These are phyloP conservation scores for Dryococelus australis DNA, from an alignment of 2,888 invertebrate genomes.

Conservation along the genomic window DNA sequence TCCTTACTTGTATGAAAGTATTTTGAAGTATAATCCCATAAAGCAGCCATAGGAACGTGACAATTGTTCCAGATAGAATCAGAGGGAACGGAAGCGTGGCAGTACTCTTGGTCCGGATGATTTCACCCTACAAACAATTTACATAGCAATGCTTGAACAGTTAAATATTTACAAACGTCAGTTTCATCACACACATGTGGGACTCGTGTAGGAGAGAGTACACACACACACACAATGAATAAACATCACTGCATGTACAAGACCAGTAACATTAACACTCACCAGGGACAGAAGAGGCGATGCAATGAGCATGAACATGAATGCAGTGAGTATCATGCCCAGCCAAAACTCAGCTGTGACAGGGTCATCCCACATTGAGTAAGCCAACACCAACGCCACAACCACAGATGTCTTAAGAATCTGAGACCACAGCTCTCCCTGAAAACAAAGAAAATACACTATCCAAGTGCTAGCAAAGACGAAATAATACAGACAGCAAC, in stretches of 20 bases:
- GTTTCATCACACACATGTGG: not conserved
- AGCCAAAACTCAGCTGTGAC: constrained; percentile 71
- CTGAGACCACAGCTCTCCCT: constrained; percentile 41
- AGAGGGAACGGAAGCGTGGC: constrained; percentile 88
- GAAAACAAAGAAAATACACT: not conserved
- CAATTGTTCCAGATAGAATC: constrained; percentile 81
- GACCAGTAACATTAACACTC: constrained; percentile 52
- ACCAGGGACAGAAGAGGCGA: constrained; percentile 76
- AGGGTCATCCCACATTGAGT: constrained; percentile 72
- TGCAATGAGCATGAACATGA: constrained; percentile 72
- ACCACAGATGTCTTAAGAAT: constrained; percentile 65
- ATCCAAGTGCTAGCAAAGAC: too few relatives aligned
- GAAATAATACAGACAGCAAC: not conserved
- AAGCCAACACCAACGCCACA: constrained; percentile 67
- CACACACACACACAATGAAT: too few relatives aligned
- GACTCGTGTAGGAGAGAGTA: not conserved
- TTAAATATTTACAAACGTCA: not conserved
- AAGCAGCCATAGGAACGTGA: constrained; percentile 79
- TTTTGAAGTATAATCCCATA: constrained; percentile 83
- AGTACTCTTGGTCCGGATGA: constrained; percentile 82
- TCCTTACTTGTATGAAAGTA: constrained; percentile 74
- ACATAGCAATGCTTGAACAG: not conserved
- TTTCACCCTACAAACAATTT: constrained; percentile 67
- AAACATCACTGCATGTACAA: too few relatives aligned
- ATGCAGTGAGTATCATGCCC: constrained; percentile 73